phyloP scores from a whole-genome alignment of 2,113 vertebrate genomes.

The Stegostoma tigrinum region DNA sequence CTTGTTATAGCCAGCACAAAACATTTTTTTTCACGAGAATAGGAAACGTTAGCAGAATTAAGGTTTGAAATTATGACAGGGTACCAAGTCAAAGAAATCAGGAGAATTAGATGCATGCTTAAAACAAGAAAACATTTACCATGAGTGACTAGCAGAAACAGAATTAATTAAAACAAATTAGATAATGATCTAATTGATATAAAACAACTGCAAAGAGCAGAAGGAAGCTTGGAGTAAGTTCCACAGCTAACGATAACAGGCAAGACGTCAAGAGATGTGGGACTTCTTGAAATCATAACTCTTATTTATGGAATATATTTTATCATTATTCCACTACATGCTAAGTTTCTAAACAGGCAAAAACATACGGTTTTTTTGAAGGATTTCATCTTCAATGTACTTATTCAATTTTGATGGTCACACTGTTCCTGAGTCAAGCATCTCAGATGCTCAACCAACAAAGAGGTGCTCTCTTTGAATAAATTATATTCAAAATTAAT shows the following conservation, averaged over 20 bases:
- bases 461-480: background rate
- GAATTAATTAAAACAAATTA: background rate
- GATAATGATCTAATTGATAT: background rate
- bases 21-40: background rate
- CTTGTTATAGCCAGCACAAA: background rate
- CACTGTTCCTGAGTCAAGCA: background rate
- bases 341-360: background rate
- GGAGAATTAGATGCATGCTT: background rate
- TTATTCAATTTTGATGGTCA: background rate
- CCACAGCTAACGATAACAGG: background rate
- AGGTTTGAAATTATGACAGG: background rate
- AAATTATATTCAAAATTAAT: constrained; percentile 4
- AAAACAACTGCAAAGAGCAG: background rate
- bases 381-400: background rate
- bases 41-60: background rate
- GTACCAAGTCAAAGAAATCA: background rate
- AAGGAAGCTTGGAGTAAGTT: background rate
- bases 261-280: background rate
- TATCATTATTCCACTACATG: background rate
- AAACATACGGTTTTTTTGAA: background rate
- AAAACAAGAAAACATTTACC: background rate
- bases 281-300: background rate
- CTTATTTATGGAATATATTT: background rate
- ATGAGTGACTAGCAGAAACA: background rate
- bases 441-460: background rate